phyloP scores from a whole-genome alignment of 2,113 vertebrate species.

The Eurystomus gularis region DNA sequence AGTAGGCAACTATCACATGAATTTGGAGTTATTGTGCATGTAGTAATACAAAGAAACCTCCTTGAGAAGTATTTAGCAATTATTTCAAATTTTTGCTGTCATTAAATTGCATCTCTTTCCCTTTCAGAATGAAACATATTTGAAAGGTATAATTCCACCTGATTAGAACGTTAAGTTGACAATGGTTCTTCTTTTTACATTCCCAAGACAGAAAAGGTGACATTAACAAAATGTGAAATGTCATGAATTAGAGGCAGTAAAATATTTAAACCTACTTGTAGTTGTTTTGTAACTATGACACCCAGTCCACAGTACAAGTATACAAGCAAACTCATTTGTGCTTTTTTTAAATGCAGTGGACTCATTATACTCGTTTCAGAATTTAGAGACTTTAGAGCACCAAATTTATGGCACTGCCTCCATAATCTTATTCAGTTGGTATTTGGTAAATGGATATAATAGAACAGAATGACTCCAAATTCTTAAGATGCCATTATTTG shows the following conservation, averaged over 20 bases:
- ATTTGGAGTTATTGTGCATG: not conserved
- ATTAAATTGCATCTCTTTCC: not conserved
- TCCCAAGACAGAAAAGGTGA: conserved; percentile 45
- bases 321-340: conserved; percentile 54
- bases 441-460: not conserved
- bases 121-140: not conserved
- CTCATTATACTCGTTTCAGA: not conserved
- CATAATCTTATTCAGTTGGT: not conserved
- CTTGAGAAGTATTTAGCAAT: not conserved
- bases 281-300: conserved; percentile 43
- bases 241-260: conserved; percentile 64
- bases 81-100: not conserved
- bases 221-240: conserved; percentile 60
- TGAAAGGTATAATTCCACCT: not conserved
- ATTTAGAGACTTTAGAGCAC: not conserved
- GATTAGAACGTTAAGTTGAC: not conserved
- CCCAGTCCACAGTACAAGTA: conserved; percentile 16
- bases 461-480: not conserved
- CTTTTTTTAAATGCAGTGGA: not conserved
- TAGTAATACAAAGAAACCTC: not conserved
- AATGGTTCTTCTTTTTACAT: not conserved
- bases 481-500: not conserved
- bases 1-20: not conserved
- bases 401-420: not conserved
- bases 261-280: conserved; percentile 63